Conservation (phyloP, 35 echinoderm and acorn worm species). For the Lytechinus pictus region DNA sequence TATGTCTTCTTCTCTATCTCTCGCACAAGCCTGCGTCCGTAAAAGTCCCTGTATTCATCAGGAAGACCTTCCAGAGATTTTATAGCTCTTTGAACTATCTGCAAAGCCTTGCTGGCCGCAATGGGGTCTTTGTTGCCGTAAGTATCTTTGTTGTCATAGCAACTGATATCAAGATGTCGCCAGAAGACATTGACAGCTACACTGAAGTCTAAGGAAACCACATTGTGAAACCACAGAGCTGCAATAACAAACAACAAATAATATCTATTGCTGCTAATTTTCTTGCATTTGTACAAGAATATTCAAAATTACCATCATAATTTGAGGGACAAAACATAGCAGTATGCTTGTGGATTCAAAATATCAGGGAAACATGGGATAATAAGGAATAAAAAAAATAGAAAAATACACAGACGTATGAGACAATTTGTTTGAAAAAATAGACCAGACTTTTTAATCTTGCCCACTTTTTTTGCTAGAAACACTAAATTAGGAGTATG, state of each 20-base stretch:
- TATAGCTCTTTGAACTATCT: constrained; percentile 81
- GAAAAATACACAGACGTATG: too few species aligned
- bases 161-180: constrained; percentile 71
- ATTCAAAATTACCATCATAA: too few species aligned
- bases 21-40: constrained; percentile 90
- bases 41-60: constrained; percentile 92
- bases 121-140: constrained; percentile 97
- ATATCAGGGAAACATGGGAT: too few species aligned
- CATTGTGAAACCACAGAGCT: constrained; percentile 99
- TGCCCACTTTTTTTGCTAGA: too few species aligned
- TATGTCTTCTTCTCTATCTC: constrained; percentile 82
- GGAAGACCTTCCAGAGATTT: constrained; percentile 87
- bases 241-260: not conserved
- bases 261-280: too few species aligned
- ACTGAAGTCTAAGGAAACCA: constrained; percentile 84
- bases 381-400: too few species aligned
- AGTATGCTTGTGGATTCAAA: too few species aligned
- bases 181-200: constrained; percentile 98
- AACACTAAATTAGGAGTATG: too few species aligned
- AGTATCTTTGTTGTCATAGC: constrained; percentile 90
- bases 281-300: too few species aligned
- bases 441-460: too few species aligned
- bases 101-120: constrained; percentile 84
- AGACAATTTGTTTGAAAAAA: too few species aligned
- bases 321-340: too few species aligned